These are phyloP conservation scores for Acrocephalus kingi DNA, from an alignment of 2,113 vertebrate genomes.

Conservation along the genomic window DNA sequence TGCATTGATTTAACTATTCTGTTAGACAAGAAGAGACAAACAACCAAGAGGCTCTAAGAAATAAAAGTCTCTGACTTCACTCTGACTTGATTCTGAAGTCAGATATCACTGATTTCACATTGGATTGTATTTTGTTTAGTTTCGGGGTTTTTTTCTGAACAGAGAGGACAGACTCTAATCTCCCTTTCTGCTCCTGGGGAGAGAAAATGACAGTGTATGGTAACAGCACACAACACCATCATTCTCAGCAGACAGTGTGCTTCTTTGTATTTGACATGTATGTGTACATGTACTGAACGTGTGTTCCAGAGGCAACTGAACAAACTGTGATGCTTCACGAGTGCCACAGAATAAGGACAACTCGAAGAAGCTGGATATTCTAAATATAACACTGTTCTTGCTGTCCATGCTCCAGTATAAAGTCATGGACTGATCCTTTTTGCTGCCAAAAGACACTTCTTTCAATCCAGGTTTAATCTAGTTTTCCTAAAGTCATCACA, in stretches of 20 bases:
- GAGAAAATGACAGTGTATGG: background rate
- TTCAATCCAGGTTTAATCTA: background rate
- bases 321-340: background rate
- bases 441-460: background rate
- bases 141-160: background rate
- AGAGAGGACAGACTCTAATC: background rate
- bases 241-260: background rate
- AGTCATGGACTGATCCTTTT: background rate
- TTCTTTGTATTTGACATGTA: background rate
- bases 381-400: background rate
- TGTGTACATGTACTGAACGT: rapidly evolving
- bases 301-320: background rate
- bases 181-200: background rate
- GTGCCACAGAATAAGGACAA: background rate
- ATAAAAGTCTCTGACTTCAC: background rate
- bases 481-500: background rate
- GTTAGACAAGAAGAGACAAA: background rate
- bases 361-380: background rate
- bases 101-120: background rate
- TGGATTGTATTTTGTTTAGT: background rate
- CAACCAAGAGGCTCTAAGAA: background rate
- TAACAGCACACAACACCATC: background rate
- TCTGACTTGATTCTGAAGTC: background rate
- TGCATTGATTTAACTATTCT: background rate
- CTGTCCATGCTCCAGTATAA: background rate